phyloP scores from a whole-genome alignment of 2,113 vertebrate genomes.

The Hippolais icterina region DNA sequence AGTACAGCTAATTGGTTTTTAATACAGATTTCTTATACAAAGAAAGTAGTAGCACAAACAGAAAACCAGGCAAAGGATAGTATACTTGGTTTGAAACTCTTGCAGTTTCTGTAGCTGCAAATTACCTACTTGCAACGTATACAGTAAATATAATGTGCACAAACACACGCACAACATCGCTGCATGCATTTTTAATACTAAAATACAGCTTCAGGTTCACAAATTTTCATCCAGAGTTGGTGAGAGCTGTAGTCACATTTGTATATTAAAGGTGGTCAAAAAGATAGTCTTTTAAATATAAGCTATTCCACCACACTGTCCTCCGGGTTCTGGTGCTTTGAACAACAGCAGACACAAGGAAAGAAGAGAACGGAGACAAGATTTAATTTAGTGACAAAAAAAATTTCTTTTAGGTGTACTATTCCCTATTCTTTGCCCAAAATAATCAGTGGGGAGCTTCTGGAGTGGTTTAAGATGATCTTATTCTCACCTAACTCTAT shows the following conservation, averaged over 20 bases:
- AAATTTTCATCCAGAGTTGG: neutral
- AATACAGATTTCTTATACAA: neutral
- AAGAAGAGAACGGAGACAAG: neutral
- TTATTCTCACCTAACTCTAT: neutral
- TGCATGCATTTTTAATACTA: neutral
- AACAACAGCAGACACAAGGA: neutral
- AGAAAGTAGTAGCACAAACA: neutral
- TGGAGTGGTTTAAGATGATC: neutral
- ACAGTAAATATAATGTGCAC: neutral
- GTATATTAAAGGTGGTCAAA: neutral
- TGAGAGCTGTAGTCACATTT: neutral
- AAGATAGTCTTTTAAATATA: neutral
- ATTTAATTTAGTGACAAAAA: neutral
- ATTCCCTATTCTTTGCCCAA: neutral
- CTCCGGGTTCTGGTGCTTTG: neutral
- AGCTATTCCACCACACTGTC: neutral
- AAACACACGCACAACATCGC: neutral
- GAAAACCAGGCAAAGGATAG: neutral
- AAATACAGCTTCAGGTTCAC: neutral
- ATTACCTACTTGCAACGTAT: neutral
- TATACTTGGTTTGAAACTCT: neutral
- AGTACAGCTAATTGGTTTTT: neutral
- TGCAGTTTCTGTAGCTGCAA: neutral
- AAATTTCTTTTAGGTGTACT: neutral
- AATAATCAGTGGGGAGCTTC: neutral